phyloP scores from a whole-genome alignment of 2,888 invertebrate species.

The Chrysolina americana region DNA sequence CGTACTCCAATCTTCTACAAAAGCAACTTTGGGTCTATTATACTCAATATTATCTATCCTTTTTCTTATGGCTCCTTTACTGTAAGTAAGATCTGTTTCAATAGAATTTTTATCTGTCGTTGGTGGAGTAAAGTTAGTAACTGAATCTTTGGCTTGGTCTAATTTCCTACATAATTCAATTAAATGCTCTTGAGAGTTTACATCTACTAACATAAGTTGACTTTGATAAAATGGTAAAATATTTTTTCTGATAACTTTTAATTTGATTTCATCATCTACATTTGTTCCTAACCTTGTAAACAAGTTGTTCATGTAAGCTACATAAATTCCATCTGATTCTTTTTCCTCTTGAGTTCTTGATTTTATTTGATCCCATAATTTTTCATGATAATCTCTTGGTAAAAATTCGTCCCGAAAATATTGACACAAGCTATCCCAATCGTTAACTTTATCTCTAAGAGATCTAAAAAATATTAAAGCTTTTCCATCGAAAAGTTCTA shows the following conservation, averaged over 20 bases:
- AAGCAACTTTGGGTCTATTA: not conserved
- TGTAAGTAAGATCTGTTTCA: constrained; percentile 4
- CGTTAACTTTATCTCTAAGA: too few relatives aligned
- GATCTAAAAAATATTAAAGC: too few relatives aligned
- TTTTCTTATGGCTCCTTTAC: not conserved
- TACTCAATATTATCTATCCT: constrained; percentile 8
- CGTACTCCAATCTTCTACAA: not conserved
- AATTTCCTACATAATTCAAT: constrained; percentile 9
- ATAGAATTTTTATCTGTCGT: not conserved
- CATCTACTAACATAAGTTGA: constrained; percentile 32
- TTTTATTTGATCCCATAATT: constrained; percentile 32
- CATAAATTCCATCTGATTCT: constrained; percentile 35
- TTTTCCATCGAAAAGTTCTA: too few relatives aligned
- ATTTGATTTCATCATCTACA: constrained; percentile 25
- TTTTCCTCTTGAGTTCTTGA: constrained; percentile 35
- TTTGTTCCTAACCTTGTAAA: constrained; percentile 31
- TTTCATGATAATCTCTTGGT: constrained; percentile 34
- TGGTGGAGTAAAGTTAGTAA: constrained; percentile 3
- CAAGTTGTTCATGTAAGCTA: constrained; percentile 26
- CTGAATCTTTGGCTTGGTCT: constrained; percentile 5
- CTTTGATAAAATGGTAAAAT: constrained; percentile 38
- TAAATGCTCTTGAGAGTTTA: constrained; percentile 19
- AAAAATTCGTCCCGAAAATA: too few relatives aligned
- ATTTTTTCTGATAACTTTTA: constrained; percentile 32
- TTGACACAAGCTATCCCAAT: too few relatives aligned